Percentiles rank a stretch among this genome's conserved stretches.
Evolutionary conservation across 2,113 vertebrate genomes (phyloP).

Genomic region (Syngnathus floridae): DNA sequence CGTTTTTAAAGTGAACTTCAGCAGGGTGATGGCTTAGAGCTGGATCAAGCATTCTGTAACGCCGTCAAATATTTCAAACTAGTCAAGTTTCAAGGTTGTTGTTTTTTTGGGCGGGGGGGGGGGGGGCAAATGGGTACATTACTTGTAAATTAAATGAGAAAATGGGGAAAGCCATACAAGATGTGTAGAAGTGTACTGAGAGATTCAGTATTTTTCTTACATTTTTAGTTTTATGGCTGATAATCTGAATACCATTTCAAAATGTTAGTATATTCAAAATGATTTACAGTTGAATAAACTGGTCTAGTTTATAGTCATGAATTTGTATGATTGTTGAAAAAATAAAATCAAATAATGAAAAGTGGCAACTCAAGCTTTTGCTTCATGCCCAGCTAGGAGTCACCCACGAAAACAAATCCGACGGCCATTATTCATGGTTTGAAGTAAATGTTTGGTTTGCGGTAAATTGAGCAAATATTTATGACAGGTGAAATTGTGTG

Average conservation of each 20-base stretch:
- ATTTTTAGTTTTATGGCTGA: background rate
- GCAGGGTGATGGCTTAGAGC: background rate
- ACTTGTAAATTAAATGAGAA: background rate
- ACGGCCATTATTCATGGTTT: background rate
- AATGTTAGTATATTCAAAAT: background rate
- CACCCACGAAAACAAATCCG: background rate
- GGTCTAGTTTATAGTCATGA: background rate
- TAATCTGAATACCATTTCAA: background rate
- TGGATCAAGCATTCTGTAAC: background rate
- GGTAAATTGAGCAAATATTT: constrained; percentile 37
- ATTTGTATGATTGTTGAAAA: too few species aligned
- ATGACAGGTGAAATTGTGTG: constrained; percentile 72
- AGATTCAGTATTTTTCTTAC: background rate
- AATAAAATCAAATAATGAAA: too few species aligned
- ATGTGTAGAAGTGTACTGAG: background rate
- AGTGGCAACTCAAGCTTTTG: background rate
- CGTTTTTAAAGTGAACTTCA: constrained; percentile 8
- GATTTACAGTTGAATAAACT: background rate
- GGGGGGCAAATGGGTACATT: too few species aligned
- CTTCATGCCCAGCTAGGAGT: background rate
- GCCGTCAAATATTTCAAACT: background rate
- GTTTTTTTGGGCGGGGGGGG: background rate
- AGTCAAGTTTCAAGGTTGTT: background rate
- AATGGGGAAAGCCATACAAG: background rate
- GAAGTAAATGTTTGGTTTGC: too few species aligned